These are phyloP conservation scores for Cryptus armator DNA, from an alignment of 2,888 invertebrate genomes.

Conservation along the genomic window DNA sequence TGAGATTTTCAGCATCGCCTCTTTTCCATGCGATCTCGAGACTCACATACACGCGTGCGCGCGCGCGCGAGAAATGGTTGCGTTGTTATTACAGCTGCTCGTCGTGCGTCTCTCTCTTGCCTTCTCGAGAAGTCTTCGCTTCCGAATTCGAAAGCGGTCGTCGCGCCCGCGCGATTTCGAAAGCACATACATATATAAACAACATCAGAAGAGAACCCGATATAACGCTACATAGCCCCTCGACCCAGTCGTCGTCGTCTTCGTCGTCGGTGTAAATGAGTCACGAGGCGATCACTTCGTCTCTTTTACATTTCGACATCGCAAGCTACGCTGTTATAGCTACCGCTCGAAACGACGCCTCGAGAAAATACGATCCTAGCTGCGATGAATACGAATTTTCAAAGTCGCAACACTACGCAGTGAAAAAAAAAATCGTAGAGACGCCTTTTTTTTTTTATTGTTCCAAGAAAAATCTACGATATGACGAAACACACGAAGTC, in stretches of 20 bases:
- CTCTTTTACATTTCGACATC: constrained; percentile 35
- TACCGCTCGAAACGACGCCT: neutral
- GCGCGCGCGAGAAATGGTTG: neutral
- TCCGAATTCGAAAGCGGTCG: constrained; percentile 50
- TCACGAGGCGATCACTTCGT: constrained; percentile 29
- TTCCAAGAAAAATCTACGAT: neutral
- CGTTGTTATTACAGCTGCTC: constrained; percentile 25
- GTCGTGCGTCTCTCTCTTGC: constrained; percentile 6
- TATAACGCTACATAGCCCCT: neutral
- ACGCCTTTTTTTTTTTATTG: constrained; percentile 2
- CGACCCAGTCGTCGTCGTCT: constrained; percentile 17
- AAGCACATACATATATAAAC: constrained; percentile 26
- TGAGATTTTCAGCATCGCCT: constrained; percentile 9
- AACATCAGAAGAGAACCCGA: neutral
- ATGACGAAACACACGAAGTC: neutral
- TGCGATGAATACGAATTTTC: constrained; percentile 1
- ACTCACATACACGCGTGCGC: neutral
- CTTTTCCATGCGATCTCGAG: neutral
- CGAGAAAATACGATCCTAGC: constrained; percentile 18
- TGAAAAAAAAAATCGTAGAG: neutral
- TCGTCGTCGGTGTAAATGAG: constrained; percentile 36
- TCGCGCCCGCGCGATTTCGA: constrained; percentile 35
- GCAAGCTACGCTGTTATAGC: neutral
- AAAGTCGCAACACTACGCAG: neutral
- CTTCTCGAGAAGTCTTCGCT: constrained; percentile 13